Evolutionary conservation across 35 echinoderm and acorn worm genomes (phyloP).

Genomic region (Ophiothrix spiculata): DNA sequence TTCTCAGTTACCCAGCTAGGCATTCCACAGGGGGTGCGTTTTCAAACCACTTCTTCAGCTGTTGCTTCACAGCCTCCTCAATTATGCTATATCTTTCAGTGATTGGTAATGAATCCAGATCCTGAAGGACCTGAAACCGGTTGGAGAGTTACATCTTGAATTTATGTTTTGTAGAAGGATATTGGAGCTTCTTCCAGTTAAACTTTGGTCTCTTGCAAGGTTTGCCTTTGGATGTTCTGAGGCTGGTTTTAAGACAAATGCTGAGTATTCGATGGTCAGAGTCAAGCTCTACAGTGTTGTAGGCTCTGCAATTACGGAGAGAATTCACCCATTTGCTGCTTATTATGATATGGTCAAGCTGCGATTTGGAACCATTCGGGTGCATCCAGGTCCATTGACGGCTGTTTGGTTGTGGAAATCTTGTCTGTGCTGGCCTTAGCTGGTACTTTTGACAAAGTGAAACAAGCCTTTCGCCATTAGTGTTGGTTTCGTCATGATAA

Average conservation of each 20-base stretch:
- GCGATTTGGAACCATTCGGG: constrained; percentile 8
- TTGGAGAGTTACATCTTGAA: constrained; percentile 24
- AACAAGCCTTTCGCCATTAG: background rate
- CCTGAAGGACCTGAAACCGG: background rate
- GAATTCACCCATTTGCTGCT: constrained; percentile 39
- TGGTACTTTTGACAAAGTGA: constrained; percentile 9
- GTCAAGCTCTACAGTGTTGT: constrained; percentile 26
- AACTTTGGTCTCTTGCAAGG: constrained; percentile 34
- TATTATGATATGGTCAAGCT: constrained; percentile 29
- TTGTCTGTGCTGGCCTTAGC: constrained; percentile 9
- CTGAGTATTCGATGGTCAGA: constrained; percentile 34
- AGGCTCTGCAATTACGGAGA: constrained; percentile 25
- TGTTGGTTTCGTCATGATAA: too few species aligned
- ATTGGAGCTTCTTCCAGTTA: constrained; percentile 40
- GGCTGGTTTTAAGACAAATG: background rate
- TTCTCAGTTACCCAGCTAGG: constrained; percentile 27
- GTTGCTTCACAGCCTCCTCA: background rate
- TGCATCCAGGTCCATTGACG: constrained; percentile 32
- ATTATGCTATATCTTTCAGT: background rate
- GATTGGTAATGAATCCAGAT: background rate
- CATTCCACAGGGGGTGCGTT: background rate
- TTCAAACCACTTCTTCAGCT: constrained; percentile 18
- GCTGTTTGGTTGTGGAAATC: constrained; percentile 17
- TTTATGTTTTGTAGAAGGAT: background rate
- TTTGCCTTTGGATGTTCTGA: constrained; percentile 20